These are phyloP conservation scores for Drosophila teissieri DNA, from an alignment of 1,140 invertebrate genomes.

Conservation along the genomic window DNA sequence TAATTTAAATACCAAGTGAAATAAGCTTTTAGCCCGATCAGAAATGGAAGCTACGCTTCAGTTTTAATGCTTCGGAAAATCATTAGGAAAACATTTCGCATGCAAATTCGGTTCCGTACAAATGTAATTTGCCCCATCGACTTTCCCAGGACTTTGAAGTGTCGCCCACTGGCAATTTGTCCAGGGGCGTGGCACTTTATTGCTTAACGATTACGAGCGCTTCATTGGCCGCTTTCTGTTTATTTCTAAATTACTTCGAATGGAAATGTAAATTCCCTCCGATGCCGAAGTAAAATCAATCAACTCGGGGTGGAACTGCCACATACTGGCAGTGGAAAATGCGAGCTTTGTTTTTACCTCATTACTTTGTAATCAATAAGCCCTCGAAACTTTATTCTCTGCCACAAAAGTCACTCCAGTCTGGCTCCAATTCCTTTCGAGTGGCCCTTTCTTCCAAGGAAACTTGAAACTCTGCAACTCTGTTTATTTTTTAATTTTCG, in stretches of 20 bases:
- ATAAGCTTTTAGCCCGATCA: constrained; percentile 24
- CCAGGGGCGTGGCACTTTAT: constrained; percentile 34
- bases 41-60: constrained; percentile 1
- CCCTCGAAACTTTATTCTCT: constrained; percentile 2
- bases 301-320: constrained; percentile 2
- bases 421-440: constrained; percentile 1
- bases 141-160: constrained; percentile 34
- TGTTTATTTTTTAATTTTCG: constrained; percentile 26
- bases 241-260: constrained; percentile 47
- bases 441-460: constrained; percentile 23
- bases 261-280: constrained; percentile 1
- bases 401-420: constrained; percentile 10
- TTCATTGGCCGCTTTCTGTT: constrained; percentile 34
- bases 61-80: constrained; percentile 41
- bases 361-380: constrained; percentile 24
- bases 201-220: constrained; percentile 38
- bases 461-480: constrained; percentile 46
- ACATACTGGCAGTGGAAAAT: no score
- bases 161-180: constrained; percentile 41
- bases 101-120: constrained; percentile 33
- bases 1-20: constrained; percentile 44
- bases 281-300: constrained; percentile 29
- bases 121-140: constrained; percentile 40
- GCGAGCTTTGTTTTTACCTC: constrained; percentile 18
- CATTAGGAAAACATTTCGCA: constrained; percentile 47